phyloP scores from a whole-genome alignment of 2,797 vertebrate species.

The Antrozous pallidus region DNA sequence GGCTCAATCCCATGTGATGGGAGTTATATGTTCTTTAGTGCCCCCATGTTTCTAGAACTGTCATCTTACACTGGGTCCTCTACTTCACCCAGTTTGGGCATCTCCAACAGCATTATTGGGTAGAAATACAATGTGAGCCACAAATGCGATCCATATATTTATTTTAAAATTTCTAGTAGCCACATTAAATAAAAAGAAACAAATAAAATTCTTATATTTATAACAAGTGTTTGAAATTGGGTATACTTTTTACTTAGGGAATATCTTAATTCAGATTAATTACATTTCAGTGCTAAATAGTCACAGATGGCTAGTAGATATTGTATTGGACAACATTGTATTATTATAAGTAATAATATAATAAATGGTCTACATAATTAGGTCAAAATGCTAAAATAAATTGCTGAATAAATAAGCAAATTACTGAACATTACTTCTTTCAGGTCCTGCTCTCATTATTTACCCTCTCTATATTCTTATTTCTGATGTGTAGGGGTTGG shows the following conservation, averaged over 20 bases:
- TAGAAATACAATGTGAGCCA: neutral
- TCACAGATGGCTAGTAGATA: neutral
- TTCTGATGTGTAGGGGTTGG: neutral
- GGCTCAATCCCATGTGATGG: neutral
- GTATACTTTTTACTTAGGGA: neutral
- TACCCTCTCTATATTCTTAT: neutral
- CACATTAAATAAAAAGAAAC: neutral
- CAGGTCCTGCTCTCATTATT: neutral
- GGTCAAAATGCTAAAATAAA: neutral
- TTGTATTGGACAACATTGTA: neutral
- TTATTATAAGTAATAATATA: neutral
- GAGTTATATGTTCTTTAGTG: neutral
- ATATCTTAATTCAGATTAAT: neutral
- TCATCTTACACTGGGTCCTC: neutral
- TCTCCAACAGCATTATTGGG: accelerated
- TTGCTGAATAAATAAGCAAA: neutral
- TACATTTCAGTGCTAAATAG: neutral
- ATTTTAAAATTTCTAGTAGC: neutral
- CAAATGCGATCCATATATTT: neutral
- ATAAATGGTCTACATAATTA: neutral
- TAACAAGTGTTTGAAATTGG: neutral
- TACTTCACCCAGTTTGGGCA: neutral
- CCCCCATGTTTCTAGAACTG: neutral
- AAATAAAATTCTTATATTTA: neutral
- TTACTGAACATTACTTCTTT: neutral